phyloP scores from a whole-genome alignment of 2,113 vertebrate species.

The Limanda limanda region DNA sequence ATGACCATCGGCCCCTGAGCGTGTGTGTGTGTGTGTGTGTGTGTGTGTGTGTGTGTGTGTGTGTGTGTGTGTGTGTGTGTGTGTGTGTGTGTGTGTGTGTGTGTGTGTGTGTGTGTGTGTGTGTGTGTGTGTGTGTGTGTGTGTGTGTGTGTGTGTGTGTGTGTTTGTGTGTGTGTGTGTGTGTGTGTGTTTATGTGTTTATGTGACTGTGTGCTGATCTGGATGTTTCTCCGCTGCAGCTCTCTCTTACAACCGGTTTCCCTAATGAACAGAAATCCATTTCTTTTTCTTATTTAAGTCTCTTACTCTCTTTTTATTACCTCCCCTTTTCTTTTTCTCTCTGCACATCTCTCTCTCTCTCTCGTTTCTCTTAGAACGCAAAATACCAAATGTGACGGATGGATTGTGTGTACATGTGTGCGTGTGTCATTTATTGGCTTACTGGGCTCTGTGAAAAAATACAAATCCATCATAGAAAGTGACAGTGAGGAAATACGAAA shows the following conservation, averaged over 20 bases:
- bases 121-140: constrained; percentile 36
- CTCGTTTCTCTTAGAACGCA: constrained; percentile 8
- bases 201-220: constrained; percentile 24
- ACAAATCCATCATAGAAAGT: constrained; percentile 42
- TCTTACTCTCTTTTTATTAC: not conserved
- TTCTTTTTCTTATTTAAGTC: constrained; percentile 5
- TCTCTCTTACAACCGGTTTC: constrained; percentile 3
- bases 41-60: constrained; percentile 29
- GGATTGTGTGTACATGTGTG: constrained; percentile 20
- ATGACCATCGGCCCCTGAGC: constrained; percentile 79
- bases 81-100: constrained; percentile 33
- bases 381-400: constrained; percentile 40
- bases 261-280: constrained; percentile 8
- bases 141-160: constrained; percentile 45
- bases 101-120: constrained; percentile 30
- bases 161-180: constrained; percentile 34
- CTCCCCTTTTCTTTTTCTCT: not conserved
- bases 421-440: constrained; percentile 27
- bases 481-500: constrained; percentile 33
- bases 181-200: constrained; percentile 27
- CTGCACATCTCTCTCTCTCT: not conserved
- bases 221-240: constrained; percentile 8
- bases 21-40: constrained; percentile 43
- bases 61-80: constrained; percentile 36
- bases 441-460: constrained; percentile 8